Conservation (phyloP, 1,140 invertebrate species). For the Agrilus planipennis region DNA sequence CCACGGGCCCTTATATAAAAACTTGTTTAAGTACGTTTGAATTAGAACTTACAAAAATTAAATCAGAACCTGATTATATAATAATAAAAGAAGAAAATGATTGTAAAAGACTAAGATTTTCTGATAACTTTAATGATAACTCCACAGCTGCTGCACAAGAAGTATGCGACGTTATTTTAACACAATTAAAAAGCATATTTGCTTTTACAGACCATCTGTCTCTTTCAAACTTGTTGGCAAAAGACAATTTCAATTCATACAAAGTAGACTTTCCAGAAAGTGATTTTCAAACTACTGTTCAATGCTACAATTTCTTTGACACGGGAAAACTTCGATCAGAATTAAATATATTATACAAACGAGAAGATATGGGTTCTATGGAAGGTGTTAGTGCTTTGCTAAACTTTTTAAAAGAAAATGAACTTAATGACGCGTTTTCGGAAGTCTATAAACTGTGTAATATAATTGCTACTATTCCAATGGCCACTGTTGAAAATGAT, state of each 20-base stretch:
- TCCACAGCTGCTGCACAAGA: not conserved
- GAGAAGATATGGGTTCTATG: too few relatives aligned
- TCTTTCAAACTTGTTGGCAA: not conserved
- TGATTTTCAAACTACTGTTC: conserved; percentile 11
- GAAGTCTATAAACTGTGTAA: conserved; percentile 3
- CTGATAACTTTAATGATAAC: not conserved
- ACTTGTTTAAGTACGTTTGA: not conserved
- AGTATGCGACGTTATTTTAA: not conserved
- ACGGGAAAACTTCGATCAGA: conserved; percentile 14
- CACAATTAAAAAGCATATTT: not conserved
- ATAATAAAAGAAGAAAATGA: not conserved
- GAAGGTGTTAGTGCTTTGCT: too few relatives aligned
- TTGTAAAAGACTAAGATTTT: not conserved
- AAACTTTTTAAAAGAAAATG: too few relatives aligned
- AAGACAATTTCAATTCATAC: not conserved
- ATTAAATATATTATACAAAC: conserved; percentile 15
- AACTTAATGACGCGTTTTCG: too few relatives aligned
- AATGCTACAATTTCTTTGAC: conserved; percentile 13
- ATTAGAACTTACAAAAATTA: not conserved
- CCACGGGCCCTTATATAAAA: not conserved
- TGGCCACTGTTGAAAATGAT: conserved; percentile 9
- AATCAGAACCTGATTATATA: not conserved
- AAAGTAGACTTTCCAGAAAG: not conserved
- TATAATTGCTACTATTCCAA: conserved; percentile 7
- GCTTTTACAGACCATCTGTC: not conserved